Evolutionary conservation across 2,888 invertebrate genomes (phyloP).

Genomic region (Phyllotreta striolata): DNA sequence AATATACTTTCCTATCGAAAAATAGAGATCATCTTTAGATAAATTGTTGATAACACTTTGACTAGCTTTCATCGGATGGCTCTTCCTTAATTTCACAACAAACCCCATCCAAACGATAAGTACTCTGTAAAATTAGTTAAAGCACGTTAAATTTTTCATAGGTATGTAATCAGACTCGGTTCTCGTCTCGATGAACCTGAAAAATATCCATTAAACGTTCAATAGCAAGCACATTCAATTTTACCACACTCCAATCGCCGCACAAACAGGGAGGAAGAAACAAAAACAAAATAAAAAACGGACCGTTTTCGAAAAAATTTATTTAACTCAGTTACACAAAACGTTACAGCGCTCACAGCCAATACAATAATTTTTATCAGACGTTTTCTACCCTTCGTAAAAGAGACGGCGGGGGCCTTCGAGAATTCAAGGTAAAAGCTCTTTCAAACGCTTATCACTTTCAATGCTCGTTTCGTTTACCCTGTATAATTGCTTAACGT

Average conservation of each 20-base stretch:
- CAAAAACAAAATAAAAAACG: constrained; percentile 42
- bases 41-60: too few species aligned
- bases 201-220: constrained; percentile 41
- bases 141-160: constrained; percentile 58
- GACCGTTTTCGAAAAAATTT: constrained; percentile 48
- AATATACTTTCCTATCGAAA: too few species aligned
- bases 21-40: too few species aligned
- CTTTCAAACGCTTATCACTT: too few species aligned
- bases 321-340: constrained; percentile 45
- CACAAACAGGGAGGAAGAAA: constrained; percentile 37
- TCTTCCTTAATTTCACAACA: too few species aligned
- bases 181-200: constrained; percentile 59
- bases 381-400: constrained; percentile 5
- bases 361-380: constrained; percentile 42
- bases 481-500: constrained; percentile 13
- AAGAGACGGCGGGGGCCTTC: too few species aligned
- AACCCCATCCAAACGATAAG: too few species aligned
- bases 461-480: constrained; percentile 1
- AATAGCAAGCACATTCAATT: background rate
- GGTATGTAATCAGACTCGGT: constrained; percentile 60
- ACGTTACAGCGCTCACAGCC: constrained; percentile 50
- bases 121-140: constrained; percentile 38
- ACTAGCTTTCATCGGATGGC: too few species aligned
- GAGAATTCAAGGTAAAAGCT: too few species aligned
- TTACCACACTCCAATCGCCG: constrained; percentile 44